phyloP scores from a whole-genome alignment of 2,888 invertebrate species.

The Punctoribates punctum region DNA sequence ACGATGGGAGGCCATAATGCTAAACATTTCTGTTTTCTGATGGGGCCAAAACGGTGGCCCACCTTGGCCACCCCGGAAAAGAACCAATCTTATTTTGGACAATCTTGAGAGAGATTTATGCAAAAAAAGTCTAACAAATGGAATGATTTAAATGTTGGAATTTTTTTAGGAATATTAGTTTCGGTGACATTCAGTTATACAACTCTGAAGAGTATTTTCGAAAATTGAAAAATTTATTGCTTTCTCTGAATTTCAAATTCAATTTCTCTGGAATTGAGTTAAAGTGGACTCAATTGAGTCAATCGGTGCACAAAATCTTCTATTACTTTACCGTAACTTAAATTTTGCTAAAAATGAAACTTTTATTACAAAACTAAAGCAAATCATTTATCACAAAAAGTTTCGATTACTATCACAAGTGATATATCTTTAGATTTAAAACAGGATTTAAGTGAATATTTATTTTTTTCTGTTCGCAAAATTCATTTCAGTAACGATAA shows the following conservation, averaged over 20 bases:
- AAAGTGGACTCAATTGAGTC: conserved; percentile 8
- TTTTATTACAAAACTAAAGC: conserved; percentile 30
- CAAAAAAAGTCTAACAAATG: no score
- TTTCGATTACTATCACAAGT: conserved; percentile 8
- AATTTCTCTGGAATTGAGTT: conserved; percentile 6
- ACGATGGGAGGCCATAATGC: no score
- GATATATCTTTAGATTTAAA: conserved; percentile 1
- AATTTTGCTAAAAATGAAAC: conserved; percentile 23
- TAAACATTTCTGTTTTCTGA: no score
- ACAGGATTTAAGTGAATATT: conserved; percentile 16
- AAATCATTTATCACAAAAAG: conserved; percentile 33
- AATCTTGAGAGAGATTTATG: no score
- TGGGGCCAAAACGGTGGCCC: no score
- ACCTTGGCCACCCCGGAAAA: no score
- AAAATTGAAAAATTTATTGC: conserved; percentile 25
- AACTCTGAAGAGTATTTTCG: not conserved
- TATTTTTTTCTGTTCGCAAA: not conserved
- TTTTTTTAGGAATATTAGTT: not conserved
- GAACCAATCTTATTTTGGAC: no score
- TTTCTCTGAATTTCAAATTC: not conserved
- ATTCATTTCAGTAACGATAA: conserved; percentile 13
- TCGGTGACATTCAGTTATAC: not conserved
- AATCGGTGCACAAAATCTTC: not conserved
- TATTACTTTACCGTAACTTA: conserved; percentile 8
- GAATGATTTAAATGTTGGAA: conserved; percentile 13